Evolutionary conservation across 2,888 invertebrate genomes (phyloP), one percentile per base, ranked within the genome.

Genomic region (Andrena marginata): DNA sequence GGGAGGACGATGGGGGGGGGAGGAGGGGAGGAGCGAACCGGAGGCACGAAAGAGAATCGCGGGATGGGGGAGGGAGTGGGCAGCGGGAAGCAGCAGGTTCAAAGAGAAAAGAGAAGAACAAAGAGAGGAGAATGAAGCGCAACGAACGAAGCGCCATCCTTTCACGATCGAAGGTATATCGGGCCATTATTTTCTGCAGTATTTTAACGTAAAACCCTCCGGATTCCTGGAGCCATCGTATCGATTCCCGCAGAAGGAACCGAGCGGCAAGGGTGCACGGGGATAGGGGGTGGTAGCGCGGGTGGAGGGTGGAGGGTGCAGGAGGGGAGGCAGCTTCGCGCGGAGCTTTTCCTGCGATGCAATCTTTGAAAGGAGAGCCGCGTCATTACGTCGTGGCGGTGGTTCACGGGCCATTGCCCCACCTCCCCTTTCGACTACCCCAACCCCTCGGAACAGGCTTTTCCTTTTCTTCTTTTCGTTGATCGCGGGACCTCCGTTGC

Each of bases 351-450:
- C 93, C 92, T 91, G 91, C 93, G 93, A 93, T 94, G 94, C 93
- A 94, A 94, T 94, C 94, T 94, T 93, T 93, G 93, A 94, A 94
- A 94, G 92, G 93, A 94, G 94, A 93, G 91, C 91, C 93, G 94
- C 94, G 91, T 94, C 94, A 94, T 94, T 94, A 94, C 93, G 92
- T 90, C 92, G 90, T 89, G 85, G 92, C 90, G 92, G 91, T 90
- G 91, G 92, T 94, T 94, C 93, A 94, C 93, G 94, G 93, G 90
- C 94, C 94, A 94, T 94, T 94, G 93, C 92, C 90, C 91, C 90
- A 89, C 88, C 91, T 86, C 81, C 89, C 85, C 84, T 86, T 80
- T 74, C 78, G 80, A 79, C 85, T 88, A 85, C 85, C 82, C 75
- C 81, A 88, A 76, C 88, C 73, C 85, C 82, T 82, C 80, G 77